A percentile compares a stretch with the other conserved stretches of the same genome.
phyloP scores from a whole-genome alignment of 2,797 vertebrate genomes.

The Cossypha heuglini region DNA sequence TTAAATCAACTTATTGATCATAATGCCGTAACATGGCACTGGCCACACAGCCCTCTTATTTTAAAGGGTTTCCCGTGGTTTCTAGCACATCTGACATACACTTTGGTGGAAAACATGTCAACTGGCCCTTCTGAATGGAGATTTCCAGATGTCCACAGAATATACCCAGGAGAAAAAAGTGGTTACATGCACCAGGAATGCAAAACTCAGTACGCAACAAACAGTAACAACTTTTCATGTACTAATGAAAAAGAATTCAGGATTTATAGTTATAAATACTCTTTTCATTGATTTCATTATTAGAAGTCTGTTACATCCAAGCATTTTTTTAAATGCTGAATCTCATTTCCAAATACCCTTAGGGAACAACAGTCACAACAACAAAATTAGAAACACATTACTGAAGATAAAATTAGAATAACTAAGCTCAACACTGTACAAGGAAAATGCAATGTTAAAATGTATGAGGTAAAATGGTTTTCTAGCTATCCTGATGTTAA shows the following conservation, averaged over 20 bases:
- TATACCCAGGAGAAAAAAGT: not conserved
- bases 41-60: not conserved
- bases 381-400: conserved; percentile 43
- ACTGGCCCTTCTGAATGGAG: not conserved
- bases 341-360: conserved; percentile 10
- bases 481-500: not conserved
- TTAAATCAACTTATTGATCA: not conserved
- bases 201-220: not conserved
- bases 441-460: conserved; percentile 28
- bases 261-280: not conserved
- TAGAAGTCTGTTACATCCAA: not conserved
- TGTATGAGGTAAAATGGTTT: conserved; percentile 1
- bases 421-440: not conserved
- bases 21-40: not conserved
- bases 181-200: not conserved
- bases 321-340: not conserved
- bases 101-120: not conserved
- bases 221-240: not conserved
- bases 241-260: not conserved
- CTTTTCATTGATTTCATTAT: conserved; percentile 7
- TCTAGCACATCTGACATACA: not conserved
- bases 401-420: conserved; percentile 50
- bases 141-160: not conserved
- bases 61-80: not conserved
- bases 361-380: conserved; percentile 19